Percentiles rank a stretch among this genome's conserved stretches.
Conservation (phyloP, 2,113 vertebrate species). For the Odobenus rosmarus region DNA sequence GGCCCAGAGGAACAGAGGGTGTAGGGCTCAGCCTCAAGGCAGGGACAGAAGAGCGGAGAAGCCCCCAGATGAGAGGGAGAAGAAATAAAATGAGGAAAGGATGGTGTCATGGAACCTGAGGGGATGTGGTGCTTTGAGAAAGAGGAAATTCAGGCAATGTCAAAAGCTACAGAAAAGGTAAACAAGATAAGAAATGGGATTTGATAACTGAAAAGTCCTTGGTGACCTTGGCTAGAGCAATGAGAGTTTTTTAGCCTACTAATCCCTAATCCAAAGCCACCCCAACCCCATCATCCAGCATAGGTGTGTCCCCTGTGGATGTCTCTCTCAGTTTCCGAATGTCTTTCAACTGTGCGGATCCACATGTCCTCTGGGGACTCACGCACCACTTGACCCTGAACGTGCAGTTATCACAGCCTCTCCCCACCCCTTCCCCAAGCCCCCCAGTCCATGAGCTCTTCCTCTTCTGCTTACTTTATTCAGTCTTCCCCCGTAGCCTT, state of each 20-base stretch:
- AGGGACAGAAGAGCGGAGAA: background rate
- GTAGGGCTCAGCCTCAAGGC: background rate
- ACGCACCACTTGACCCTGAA: background rate
- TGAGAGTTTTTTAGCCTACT: background rate
- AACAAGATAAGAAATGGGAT: background rate
- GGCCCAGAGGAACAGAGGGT: background rate
- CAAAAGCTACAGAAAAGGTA: background rate
- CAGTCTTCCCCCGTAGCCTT: background rate
- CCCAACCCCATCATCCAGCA: background rate
- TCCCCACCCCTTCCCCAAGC: background rate
- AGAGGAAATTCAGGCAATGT: background rate
- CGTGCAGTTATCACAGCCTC: background rate
- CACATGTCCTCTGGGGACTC: background rate
- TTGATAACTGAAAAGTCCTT: background rate
- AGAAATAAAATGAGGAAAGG: background rate
- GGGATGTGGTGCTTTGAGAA: background rate
- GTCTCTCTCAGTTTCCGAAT: background rate
- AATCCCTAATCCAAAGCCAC: background rate
- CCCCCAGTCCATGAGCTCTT: background rate
- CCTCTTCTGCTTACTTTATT: background rate
- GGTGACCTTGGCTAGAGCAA: background rate
- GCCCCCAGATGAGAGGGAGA: background rate
- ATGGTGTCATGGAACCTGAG: background rate
- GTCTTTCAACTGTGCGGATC: background rate
- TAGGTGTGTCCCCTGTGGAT: too few species aligned